A percentile compares a stretch with the other conserved stretches of the same genome.
phyloP scores from a whole-genome alignment of 2,797 vertebrate genomes.

The Anomalospiza imberbis region DNA sequence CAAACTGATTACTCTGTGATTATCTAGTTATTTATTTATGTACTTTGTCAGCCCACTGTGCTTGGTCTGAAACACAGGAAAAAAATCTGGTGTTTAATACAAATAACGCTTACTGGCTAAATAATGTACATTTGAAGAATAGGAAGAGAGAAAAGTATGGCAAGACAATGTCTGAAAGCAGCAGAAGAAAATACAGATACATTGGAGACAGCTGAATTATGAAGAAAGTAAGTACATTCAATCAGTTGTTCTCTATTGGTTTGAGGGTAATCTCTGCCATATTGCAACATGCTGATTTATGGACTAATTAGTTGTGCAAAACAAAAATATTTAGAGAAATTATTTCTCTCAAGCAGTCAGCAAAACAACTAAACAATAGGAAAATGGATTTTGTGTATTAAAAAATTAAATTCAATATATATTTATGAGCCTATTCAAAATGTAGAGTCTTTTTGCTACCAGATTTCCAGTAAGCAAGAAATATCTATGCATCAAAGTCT shows the following conservation, averaged over 20 bases:
- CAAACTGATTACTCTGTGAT: neutral
- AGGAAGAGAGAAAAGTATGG: neutral
- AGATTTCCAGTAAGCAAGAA: slow-evolving; percentile 73
- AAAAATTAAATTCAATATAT: slow-evolving; percentile 82
- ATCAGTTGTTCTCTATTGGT: slow-evolving; percentile 47
- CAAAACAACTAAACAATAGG: slow-evolving; percentile 64
- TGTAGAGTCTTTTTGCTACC: slow-evolving; percentile 60
- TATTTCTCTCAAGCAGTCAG: slow-evolving; percentile 48
- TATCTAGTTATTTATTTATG: neutral
- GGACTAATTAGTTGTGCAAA: slow-evolving; percentile 76
- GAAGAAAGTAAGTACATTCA: slow-evolving; percentile 16
- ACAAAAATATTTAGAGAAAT: slow-evolving; percentile 73
- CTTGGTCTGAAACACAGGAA: neutral
- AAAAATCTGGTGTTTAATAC: neutral
- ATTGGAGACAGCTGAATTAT: slow-evolving; percentile 7
- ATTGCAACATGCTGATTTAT: slow-evolving; percentile 74
- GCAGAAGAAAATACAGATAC: slow-evolving; percentile 10
- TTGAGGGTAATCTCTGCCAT: slow-evolving; percentile 69
- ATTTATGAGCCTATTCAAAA: slow-evolving; percentile 80
- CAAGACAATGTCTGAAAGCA: neutral
- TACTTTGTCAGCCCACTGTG: neutral
- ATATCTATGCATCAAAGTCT: slow-evolving; percentile 71
- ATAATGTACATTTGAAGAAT: neutral
- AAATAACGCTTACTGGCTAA: neutral
- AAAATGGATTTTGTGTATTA: slow-evolving; percentile 73